Base-by-base conservation (phyloP, 1,140 invertebrate genomes). In the Oryctes rhinoceros region DNA sequence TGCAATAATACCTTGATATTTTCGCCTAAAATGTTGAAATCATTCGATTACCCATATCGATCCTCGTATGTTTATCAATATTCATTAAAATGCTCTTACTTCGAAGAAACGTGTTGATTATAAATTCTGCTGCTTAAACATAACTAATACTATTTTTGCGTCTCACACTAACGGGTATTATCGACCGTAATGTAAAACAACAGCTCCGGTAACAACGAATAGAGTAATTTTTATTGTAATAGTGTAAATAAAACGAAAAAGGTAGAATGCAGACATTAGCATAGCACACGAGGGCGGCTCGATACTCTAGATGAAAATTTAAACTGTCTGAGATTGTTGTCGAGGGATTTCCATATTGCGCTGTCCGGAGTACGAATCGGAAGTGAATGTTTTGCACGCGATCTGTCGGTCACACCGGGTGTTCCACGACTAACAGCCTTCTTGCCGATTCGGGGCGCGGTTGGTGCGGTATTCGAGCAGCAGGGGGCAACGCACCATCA, bases 341-440 rank as follows among this genome's bases (percentile, higher is more conserved):
- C 65, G 20, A 15, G 65, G 65, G 65, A 71, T 71, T 71, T 71
- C 65, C 65, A 71, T 71, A 71, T 71, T 71, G 24, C 65, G 20
- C 65, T 24, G 65, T 71, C 65, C 65, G 65, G 11, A 71, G 24
- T 71, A 71, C 65, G 65, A 35, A 78, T 59, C 47, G 77, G 77
- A 78, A 78, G 77, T 78, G 35, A 24, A 59, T 78, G 49, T 53
- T 78, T 78, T 37, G 77, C 77, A 78, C 77, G 77, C 77, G 77
- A 78, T 78, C 24, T 59, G 47, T 59, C 77, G 77, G 49, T 35
- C 49, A 59, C 75, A 44, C 75, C 39, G 75, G 75, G 47, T n/a
- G 65, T 35, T 71, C 65, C 65, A 18, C 20, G 65, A 13, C 65
- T 37, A 71, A 59, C 53, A 18, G 53, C 65, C 65, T 24, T 62